Evolutionary conservation across 2,113 vertebrate species (phyloP), one percentile per base, ranked within the genome.

Genomic region (Circaetus gallicus): DNA sequence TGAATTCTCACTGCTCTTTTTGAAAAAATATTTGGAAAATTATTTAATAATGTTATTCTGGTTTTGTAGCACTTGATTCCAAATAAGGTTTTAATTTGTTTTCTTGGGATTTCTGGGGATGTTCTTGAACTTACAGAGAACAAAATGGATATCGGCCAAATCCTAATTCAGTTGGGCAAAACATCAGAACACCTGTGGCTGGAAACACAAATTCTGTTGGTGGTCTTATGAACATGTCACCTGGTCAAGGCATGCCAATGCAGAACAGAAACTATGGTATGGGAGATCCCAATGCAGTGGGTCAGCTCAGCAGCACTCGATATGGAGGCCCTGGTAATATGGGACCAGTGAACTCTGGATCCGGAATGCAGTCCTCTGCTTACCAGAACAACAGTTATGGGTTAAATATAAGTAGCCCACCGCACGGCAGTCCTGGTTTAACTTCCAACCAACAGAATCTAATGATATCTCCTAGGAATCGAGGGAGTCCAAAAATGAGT

Each of bases 401-500:
- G 11, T 97, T 99, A 97, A 99, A 94, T 82, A 99, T 99, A 98
- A 99, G 97, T 22, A 99, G 99, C 74, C 99, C 99, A 21, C 98
- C 99, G 1, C 99, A 99, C 36, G 98, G 98, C 55, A 99, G 99
- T 95, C 99, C 99, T 26, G 98, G 99, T 55, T 98, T 99, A 76
- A 98, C 98, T 70, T 98, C 98, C 58, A 98, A 84, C 79, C 99
- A 99, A 45, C 99, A 99, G 95, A 99, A 98, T 74, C 97, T 99
- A 81, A 99, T 99, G 98, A 98, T 99, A 72, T 99, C 99, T 32
- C 99, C 99, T 80, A 98, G 99, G 92, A 98, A 99, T 97, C 97
- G 99, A 79, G 99, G 98, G 67, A 99, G 99, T 96, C 99, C 99
- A 50, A 99, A 99, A 98, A 99, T 99, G 97, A 98, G 96, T 70